Base-by-base conservation (phyloP, 2,888 invertebrate species). In the Platycheirus albimanus region DNA sequence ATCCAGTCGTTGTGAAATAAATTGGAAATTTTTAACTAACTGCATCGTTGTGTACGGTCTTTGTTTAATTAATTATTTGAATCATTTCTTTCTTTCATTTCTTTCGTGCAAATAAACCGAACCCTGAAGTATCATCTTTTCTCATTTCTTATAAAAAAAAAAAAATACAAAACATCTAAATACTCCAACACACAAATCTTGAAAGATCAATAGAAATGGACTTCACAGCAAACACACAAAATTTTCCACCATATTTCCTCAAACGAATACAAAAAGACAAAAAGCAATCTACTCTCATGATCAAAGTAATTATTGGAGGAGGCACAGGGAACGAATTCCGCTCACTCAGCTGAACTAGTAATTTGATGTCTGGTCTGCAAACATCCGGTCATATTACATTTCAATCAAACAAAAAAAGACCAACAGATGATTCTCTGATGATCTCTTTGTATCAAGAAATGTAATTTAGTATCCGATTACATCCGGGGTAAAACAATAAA, bases 261-360 rank as follows among this genome's bases (percentile, higher is more conserved):
- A 28, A 11, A 7, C 5, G 15, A 15, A 58, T 15, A 41, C 6
- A 30, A 43, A 3, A 15, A 43, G 3, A 43, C 11, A 36, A 6
- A 36, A 6, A 3, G 3, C 15, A 43, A 58, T 58, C 36, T 11
- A 58, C 8, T 43, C 43, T 43, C 58, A 58, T 58, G 58, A 58
- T 13, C 58, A 30, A 43, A 58, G 15, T 24, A 43, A 58, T 58
- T 58, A 58, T 8, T 20, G 10, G 20, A 38, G 13, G 17, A 24
- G 8, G 11, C 54, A 19, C 13, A 7, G 19, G 1, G 2, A 19
- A 7, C 6, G 11, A 24, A n/a, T n/a, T n/a, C n/a, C n/a, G n/a
- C n/a, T n/a, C n/a, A n/a, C n/a, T n/a, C n/a, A n/a, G n/a, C n/a
- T n/a, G n/a, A n/a, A n/a, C n/a, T n/a, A n/a, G n/a, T n/a, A n/a